These are phyloP conservation scores for Pholis gunnellus DNA, from an alignment of 2,113 vertebrate genomes.

Conservation along the genomic window DNA sequence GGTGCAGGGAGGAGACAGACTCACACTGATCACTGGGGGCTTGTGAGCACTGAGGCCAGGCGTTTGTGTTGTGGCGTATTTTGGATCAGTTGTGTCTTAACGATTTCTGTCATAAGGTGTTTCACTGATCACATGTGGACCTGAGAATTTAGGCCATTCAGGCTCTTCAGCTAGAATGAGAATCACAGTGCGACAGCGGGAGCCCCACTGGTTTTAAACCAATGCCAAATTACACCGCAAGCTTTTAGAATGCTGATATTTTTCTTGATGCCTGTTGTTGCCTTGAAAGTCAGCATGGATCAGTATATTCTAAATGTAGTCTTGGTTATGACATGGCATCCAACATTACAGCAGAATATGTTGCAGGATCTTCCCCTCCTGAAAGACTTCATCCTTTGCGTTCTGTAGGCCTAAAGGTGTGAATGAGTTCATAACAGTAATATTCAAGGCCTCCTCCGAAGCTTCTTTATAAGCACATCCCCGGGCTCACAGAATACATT, in stretches of 20 bases:
- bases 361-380: not conserved
- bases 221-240: not conserved
- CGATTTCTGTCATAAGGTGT: not conserved
- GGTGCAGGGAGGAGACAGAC: conserved; percentile 25
- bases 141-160: not conserved
- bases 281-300: not conserved
- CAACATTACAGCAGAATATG: not conserved
- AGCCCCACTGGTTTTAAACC: not conserved
- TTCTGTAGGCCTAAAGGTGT: not conserved
- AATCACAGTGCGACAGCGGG: not conserved
- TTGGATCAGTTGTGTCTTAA: not conserved
- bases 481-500: conserved; percentile 30
- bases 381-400: not conserved
- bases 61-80: not conserved
- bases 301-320: not conserved
- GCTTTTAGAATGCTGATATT: fast-evolving
- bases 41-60: conserved; percentile 2
- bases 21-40: not conserved
- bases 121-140: not conserved
- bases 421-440: not conserved
- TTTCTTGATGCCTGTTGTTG: not conserved
- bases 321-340: not conserved
- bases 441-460: conserved; percentile 13
- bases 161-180: conserved; percentile 4
- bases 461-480: conserved; percentile 3